A percentile compares a stretch with the other conserved stretches of the same genome.
Conservation (phyloP, 2,797 vertebrate species). For the Gypaetus barbatus region DNA sequence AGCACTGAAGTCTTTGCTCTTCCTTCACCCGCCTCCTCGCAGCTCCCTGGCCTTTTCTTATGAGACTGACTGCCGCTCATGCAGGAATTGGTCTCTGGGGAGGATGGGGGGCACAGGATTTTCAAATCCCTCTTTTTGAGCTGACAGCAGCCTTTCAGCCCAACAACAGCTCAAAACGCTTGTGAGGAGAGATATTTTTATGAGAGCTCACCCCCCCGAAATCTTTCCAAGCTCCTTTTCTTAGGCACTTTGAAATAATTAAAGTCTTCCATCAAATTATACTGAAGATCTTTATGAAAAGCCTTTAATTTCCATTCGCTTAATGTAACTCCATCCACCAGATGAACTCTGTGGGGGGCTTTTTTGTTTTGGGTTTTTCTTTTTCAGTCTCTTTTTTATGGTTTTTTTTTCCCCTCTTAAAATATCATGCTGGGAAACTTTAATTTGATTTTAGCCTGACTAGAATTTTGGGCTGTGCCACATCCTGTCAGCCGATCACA, state of each 20-base stretch:
- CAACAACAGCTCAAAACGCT: conserved; percentile 8
- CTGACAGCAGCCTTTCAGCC: conserved; percentile 55
- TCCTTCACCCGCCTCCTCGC: neutral
- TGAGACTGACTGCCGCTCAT: neutral
- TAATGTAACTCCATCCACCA: conserved; percentile 65
- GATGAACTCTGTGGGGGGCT: conserved; percentile 52
- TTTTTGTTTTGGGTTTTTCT: conserved; percentile 14
- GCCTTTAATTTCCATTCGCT: conserved; percentile 71
- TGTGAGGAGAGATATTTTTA: conserved; percentile 53
- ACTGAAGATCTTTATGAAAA: conserved; percentile 70
- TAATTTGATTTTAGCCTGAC: conserved; percentile 56
- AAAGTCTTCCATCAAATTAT: conserved; percentile 76
- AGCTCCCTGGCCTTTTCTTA: neutral
- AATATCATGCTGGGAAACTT: conserved; percentile 52
- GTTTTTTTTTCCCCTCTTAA: neutral
- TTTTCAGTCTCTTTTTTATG: neutral
- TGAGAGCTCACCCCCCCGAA: conserved; percentile 20
- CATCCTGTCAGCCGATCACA: neutral
- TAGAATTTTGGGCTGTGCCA: neutral
- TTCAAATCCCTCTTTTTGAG: neutral
- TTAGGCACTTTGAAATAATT: conserved; percentile 69
- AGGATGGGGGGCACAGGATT: neutral
- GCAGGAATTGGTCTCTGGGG: conserved; percentile 20
- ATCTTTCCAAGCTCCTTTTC: conserved; percentile 63
- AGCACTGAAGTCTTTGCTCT: neutral